Conservation (phyloP, 2,888 invertebrate species). For the Platycnemis pennipes region DNA sequence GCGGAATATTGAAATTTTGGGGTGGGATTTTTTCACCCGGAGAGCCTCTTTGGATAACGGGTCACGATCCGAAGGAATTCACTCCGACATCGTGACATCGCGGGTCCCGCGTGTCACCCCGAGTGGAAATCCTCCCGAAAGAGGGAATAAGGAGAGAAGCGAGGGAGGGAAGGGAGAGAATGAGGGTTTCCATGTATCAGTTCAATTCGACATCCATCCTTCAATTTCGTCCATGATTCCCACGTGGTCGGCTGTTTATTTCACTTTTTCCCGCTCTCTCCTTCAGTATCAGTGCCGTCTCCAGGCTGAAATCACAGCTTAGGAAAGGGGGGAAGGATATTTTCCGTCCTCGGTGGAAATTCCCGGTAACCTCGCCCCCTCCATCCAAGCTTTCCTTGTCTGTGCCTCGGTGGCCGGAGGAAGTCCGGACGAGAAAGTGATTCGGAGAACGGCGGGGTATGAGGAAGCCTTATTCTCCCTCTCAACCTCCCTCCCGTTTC, state of each 20-base stretch:
- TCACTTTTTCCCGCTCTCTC: neutral
- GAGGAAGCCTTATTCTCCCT: neutral
- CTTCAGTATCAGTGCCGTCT: neutral
- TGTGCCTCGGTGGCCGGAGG: neutral
- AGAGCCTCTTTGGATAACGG: neutral
- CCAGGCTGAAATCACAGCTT: neutral
- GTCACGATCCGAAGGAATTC: neutral
- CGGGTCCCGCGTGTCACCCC: neutral
- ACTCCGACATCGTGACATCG: neutral
- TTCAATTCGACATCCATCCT: constrained; percentile 26
- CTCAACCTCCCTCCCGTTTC: neutral
- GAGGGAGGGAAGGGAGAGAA: neutral
- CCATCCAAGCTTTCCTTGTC: neutral
- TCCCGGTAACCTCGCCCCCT: neutral
- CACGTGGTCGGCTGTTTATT: neutral
- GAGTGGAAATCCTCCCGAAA: neutral
- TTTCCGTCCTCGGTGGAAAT: neutral
- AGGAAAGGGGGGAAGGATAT: neutral
- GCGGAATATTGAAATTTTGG: too few relatives aligned
- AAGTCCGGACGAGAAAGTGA: neutral
- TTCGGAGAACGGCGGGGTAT: neutral
- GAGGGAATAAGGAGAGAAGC: neutral
- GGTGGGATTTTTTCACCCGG: too few relatives aligned
- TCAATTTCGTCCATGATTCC: constrained; percentile 24
- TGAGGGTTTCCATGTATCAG: neutral